These are phyloP conservation scores for Rallus limicola DNA, from an alignment of 2,113 vertebrate genomes.

Conservation along the genomic window DNA sequence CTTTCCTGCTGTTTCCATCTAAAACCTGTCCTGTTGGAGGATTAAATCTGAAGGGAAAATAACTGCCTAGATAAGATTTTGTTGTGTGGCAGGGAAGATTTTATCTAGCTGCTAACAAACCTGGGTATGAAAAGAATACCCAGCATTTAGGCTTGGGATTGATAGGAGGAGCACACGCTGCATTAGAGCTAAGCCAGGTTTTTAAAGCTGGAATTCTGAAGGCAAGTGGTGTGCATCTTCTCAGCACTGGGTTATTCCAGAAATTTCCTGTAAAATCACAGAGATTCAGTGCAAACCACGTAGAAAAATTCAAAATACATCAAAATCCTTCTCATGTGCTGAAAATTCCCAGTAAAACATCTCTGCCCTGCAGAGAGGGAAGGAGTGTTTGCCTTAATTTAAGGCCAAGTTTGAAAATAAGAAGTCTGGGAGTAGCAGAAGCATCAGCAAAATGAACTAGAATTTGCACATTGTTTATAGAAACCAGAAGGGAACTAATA, in stretches of 20 bases:
- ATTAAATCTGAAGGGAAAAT: conserved; percentile 11
- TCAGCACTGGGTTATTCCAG: neutral
- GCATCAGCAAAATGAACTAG: neutral
- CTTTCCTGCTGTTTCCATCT: neutral
- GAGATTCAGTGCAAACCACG: neutral
- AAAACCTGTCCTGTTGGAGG: neutral
- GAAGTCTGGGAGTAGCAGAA: neutral
- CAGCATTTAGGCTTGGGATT: neutral
- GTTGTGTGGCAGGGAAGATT: neutral
- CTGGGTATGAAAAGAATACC: conserved; percentile 10
- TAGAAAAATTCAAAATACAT: neutral
- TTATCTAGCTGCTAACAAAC: conserved; percentile 13
- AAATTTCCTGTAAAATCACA: neutral
- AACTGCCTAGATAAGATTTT: conserved; percentile 3
- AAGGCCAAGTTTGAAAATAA: neutral
- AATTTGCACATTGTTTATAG: neutral
- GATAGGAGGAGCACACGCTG: neutral
- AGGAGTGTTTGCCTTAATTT: neutral
- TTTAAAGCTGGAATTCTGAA: neutral
- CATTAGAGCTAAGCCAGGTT: neutral
- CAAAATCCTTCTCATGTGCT: neutral
- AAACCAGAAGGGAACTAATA: neutral
- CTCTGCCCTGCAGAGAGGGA: neutral
- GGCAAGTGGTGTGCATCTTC: neutral
- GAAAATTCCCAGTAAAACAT: neutral